Conservation (phyloP, 1,140 invertebrate genomes). For the Drosophila mauritiana region DNA sequence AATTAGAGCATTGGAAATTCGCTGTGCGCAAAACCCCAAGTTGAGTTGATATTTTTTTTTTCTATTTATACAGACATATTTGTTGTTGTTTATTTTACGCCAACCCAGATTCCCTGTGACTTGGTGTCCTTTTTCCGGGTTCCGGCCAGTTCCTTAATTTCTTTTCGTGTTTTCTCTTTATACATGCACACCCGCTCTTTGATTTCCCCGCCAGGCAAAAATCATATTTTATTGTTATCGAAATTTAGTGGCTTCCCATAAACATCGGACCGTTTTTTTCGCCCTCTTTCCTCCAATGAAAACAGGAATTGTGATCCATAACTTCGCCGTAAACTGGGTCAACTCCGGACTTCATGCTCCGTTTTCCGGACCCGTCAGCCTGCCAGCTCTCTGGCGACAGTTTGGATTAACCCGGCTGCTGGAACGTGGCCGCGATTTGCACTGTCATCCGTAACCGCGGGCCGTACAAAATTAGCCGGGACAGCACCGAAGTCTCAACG, state of each 20-base stretch:
- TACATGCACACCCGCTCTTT: constrained; percentile 29
- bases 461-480: constrained; percentile 1
- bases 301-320: constrained; percentile 32
- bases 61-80: constrained; percentile 10
- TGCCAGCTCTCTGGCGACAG: constrained; percentile 28
- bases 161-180: constrained; percentile 63
- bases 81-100: constrained; percentile 41
- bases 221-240: constrained; percentile 83
- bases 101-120: constrained; percentile 36
- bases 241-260: constrained; percentile 68
- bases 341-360: neutral
- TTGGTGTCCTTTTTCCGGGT: constrained; percentile 36
- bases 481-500: neutral
- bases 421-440: constrained; percentile 5
- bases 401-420: constrained; percentile 38
- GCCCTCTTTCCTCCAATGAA: neutral
- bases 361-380: constrained; percentile 5
- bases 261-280: constrained; percentile 35
- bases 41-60: constrained; percentile 9
- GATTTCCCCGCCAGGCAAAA: constrained; percentile 44
- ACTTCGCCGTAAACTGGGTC: constrained; percentile 37
- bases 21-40: neutral
- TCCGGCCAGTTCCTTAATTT: constrained; percentile 72
- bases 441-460: constrained; percentile 8
- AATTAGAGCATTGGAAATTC: constrained; percentile 19